Conservation (phyloP, 2,888 invertebrate genomes). For the Chironomus tentans region DNA sequence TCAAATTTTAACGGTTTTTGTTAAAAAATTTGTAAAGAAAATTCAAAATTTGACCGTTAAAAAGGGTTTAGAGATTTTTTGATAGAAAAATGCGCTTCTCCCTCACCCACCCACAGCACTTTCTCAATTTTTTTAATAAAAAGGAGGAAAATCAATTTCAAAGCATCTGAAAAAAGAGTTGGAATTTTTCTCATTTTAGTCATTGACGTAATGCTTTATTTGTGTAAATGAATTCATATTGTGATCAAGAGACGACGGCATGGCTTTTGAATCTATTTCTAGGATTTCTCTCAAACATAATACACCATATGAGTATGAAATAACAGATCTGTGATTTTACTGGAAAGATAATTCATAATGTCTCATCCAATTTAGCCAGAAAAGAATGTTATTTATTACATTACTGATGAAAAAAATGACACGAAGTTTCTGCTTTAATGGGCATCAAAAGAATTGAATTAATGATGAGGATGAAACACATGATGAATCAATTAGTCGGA, state of each 20-base stretch:
- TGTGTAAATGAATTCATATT: not conserved
- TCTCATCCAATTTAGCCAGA: not conserved
- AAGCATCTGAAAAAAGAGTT: not conserved
- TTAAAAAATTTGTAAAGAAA: too few species aligned
- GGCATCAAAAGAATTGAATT: not conserved
- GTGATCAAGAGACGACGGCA: not conserved
- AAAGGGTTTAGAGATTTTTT: too few species aligned
- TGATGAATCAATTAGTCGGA: constrained; percentile 10
- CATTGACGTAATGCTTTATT: not conserved
- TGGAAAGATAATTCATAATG: constrained; percentile 3
- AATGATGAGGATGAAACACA: not conserved
- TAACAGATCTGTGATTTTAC: not conserved
- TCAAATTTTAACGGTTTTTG: not conserved
- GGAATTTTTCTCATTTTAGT: not conserved
- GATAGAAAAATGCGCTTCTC: too few species aligned
- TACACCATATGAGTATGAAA: not conserved
- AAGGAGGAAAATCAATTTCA: not conserved
- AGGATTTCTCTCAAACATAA: not conserved
- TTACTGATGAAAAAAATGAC: too few species aligned
- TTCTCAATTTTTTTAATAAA: not conserved
- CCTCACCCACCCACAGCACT: too few species aligned
- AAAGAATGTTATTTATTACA: not conserved
- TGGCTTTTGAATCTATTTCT: not conserved
- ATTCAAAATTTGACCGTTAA: too few species aligned
- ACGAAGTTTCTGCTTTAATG: too few species aligned